These are phyloP conservation scores for Catostylus mosaicus DNA, from an alignment of 30 jellyfish, hydroid and myxozoan genomes.

Conservation along the genomic window DNA sequence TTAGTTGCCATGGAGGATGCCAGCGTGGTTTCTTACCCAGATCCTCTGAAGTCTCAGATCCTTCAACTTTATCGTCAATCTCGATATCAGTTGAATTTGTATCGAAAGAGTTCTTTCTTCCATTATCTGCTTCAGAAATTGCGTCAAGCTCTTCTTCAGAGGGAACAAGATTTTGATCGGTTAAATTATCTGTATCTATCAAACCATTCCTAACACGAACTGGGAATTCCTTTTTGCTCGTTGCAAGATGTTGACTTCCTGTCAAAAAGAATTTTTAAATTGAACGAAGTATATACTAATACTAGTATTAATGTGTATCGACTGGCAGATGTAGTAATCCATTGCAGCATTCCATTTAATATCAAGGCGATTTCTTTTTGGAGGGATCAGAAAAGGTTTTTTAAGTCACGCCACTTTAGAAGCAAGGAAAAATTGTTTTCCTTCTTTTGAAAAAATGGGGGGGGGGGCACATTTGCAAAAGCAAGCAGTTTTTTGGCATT, in stretches of 20 bases:
- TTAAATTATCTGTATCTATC: conserved; percentile 23
- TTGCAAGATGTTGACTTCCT: conserved; percentile 64
- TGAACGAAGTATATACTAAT: no score
- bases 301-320: no score
- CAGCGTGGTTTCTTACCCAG: conserved; percentile 82
- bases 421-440: no score
- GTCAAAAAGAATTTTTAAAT: no score
- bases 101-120: conserved; percentile 40
- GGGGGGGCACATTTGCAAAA: no score
- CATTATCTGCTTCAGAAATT: neutral
- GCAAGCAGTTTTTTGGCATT: no score
- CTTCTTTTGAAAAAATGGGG: no score
- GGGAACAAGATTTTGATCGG: neutral
- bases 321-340: no score
- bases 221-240: conserved; percentile 28
- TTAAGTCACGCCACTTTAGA: no score
- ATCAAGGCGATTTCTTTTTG: no score
- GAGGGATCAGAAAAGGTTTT: no score
- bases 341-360: no score
- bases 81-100: conserved; percentile 59
- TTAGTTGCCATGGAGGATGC: conserved; percentile 99
- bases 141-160: neutral
- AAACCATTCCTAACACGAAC: conserved; percentile 38
- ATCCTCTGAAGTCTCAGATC: conserved; percentile 26
- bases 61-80: conserved; percentile 30